A percentile compares a stretch with the other conserved stretches of the same genome.
Conservation (phyloP, 2,797 vertebrate species). For the Phaenicophaeus curvirostris region DNA sequence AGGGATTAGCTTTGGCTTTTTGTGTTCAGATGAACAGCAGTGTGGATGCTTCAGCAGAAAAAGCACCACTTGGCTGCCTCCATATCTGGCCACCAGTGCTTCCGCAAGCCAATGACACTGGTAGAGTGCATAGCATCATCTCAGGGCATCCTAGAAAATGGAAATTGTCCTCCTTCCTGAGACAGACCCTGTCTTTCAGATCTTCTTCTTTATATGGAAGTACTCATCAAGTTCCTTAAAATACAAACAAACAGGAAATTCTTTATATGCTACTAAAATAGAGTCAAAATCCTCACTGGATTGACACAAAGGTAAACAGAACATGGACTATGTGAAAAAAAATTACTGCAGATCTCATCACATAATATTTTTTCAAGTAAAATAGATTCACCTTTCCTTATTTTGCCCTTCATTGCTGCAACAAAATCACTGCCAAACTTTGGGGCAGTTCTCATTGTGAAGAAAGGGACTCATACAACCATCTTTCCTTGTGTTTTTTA, state of each 20-base stretch:
- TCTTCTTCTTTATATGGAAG: not conserved
- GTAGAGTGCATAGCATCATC: not conserved
- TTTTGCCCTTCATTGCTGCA: not conserved
- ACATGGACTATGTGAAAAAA: not conserved
- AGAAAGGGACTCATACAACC: not conserved
- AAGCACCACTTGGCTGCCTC: not conserved
- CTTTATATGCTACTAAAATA: not conserved
- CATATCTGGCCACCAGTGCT: not conserved
- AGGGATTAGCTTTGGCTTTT: not conserved
- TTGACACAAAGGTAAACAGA: not conserved
- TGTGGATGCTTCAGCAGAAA: not conserved
- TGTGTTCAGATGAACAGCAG: not conserved
- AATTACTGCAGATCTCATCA: not conserved
- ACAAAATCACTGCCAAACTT: not conserved
- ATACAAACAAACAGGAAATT: not conserved
- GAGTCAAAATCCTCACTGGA: not conserved
- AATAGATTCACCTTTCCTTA: not conserved
- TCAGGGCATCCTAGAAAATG: not conserved
- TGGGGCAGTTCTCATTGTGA: not conserved
- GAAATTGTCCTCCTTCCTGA: not conserved
- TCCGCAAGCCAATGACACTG: fast-evolving
- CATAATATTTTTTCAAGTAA: not conserved
- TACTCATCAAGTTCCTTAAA: not conserved
- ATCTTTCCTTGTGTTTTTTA: not conserved
- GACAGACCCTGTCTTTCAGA: not conserved